Evolutionary conservation across 2,797 vertebrate species (phyloP), one percentile per base, ranked within the genome.

Genomic region (Cryptoblepharus egeriae): DNA sequence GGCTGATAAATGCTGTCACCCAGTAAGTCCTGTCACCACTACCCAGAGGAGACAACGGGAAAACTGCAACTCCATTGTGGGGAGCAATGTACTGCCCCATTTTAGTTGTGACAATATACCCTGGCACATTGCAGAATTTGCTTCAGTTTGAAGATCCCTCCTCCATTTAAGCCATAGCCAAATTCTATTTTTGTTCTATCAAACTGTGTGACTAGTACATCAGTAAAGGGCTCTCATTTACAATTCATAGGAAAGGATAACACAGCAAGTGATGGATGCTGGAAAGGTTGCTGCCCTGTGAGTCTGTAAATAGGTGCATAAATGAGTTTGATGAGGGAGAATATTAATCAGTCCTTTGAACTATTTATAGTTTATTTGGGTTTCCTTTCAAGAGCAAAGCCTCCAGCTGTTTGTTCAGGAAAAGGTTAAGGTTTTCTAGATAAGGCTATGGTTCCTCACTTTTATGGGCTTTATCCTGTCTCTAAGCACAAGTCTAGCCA

Each of bases 301-400:
- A 84, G 35, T 4, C 24, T 57, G 39, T 39, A 68, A 73, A n/a
- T 30, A 39, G 75, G 69, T 12, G 55, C 45, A n/a, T 42, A 20
- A 37, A 39, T 52, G 52, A 68, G 60, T 72, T 2, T 28, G 60
- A 10, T 52, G n/a, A 28, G 37, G 18, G 28, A 37, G 26, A 20
- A 15, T 30, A 67, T n/a, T 39, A 73, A 65, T 57, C 6, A 64
- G 39, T 49, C 79, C 52, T 73, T 77, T 81, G 37, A 72, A 73
- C 67, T 77, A 77, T 77, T 85, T 77, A 85, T 81, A 73, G 68
- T 67, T 77, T 73, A 32, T 79, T 58, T 77, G 61, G 60, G 37
- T 84, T 73, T 67, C 74, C 63, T 68, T 85, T 77, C 55, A 32
- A 73, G 28, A 77, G 49, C 11, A 24, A 73, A 74, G 52, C 39